Evolutionary conservation across 2,113 vertebrate genomes (phyloP), one percentile per base, ranked within the genome.

Genomic region (Lophius piscatorius): DNA sequence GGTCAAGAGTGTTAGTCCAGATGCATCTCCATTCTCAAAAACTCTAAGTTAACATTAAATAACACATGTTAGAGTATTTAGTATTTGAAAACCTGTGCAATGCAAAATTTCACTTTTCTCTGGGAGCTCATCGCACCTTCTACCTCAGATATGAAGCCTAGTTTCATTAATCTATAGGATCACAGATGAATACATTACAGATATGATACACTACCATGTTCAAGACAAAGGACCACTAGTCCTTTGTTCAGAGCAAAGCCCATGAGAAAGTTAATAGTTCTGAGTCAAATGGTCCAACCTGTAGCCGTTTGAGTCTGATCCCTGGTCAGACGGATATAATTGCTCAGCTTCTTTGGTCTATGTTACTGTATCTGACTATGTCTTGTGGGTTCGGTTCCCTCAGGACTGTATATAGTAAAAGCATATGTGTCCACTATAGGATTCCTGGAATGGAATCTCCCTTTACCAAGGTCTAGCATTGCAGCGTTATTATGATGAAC

Each of bases 371-470:
- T 76, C 76, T 47, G 40, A 47, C 61, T 33, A 7, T 63, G 57
- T 63, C 42, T 63, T 58, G 58, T 69, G 60, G 44, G 39, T 18
- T 63, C 24, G 46, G 29, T 46, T 63, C 76, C 78, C 66, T 16
- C 1, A 56, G 78, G 86, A 56, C 50, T 41, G 21, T 9, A 3
- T 69, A 69, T 68, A 79, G 62, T 75, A 69, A 76, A 82, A 88
- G 74, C 84, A 86, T 9, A 78, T 88, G 82, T 86, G 78, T 70
- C 64, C 70, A 59, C 58, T 60, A 62, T 64, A 70, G 66, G 68
- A 58, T 82, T 71, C 63, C 76, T 51, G 70, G 67, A 76, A 80
- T 83, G 61, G 77, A 86, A 77, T 78, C 47, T 24, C 26, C 36
- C 51, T 54, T 46, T 26, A 14, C 23, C 16, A 20, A 29, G 31